Evolutionary conservation across 2,888 invertebrate genomes (phyloP).

Genomic region (Anticlea derivata): DNA sequence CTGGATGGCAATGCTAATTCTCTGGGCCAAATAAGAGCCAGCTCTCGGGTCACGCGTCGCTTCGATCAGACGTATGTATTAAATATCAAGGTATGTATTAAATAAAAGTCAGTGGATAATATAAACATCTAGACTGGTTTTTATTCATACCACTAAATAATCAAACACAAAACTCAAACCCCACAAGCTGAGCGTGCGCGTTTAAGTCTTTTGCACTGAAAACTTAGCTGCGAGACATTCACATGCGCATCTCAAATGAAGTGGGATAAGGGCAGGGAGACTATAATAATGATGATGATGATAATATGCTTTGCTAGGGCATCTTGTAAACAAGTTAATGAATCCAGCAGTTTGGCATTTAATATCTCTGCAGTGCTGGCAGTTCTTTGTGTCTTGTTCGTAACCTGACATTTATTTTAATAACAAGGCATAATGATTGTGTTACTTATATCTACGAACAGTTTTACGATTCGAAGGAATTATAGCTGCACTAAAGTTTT

Average conservation of each 20-base stretch:
- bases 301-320: conserved; percentile 1
- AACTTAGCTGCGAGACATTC: not conserved
- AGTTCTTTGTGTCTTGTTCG: conserved; percentile 45
- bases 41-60: too few relatives aligned
- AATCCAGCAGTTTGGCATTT: conserved; percentile 36
- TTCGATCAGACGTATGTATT: too few relatives aligned
- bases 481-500: conserved; percentile 45
- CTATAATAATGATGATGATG: too few relatives aligned
- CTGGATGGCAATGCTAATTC: too few relatives aligned
- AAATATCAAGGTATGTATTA: too few relatives aligned
- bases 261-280: too few relatives aligned
- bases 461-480: conserved; percentile 42
- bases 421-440: conserved; percentile 44
- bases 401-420: conserved; percentile 55
- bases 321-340: conserved; percentile 12
- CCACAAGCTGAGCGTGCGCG: conserved; percentile 38
- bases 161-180: not conserved
- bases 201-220: conserved; percentile 57
- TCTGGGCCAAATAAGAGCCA: too few relatives aligned
- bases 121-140: too few relatives aligned
- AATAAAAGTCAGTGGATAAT: too few relatives aligned
- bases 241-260: too few relatives aligned
- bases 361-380: conserved; percentile 24
- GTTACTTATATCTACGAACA: conserved; percentile 43
- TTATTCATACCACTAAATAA: too few relatives aligned